phyloP scores from a whole-genome alignment of 2,113 vertebrate species.

The Physeter macrocephalus region DNA sequence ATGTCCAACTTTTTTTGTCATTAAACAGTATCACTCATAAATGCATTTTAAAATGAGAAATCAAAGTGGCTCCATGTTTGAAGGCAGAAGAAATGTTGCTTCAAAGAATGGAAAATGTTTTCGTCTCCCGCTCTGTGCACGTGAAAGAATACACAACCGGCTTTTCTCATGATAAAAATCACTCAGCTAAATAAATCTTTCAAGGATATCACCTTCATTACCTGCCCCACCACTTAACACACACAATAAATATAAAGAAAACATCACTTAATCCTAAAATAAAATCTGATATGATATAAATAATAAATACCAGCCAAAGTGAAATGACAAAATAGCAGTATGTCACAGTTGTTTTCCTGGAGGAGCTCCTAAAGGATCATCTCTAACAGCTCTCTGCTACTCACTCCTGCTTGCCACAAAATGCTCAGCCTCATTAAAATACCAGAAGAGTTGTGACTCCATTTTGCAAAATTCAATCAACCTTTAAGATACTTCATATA shows the following conservation, averaged over 20 bases:
- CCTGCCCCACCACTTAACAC: background rate
- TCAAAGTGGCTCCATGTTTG: background rate
- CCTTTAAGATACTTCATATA: background rate
- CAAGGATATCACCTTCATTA: background rate
- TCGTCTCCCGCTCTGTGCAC: background rate
- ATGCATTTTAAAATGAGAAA: background rate
- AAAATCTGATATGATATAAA: background rate
- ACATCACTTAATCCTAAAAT: background rate
- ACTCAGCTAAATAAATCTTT: background rate
- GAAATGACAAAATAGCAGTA: background rate
- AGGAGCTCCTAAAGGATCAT: background rate
- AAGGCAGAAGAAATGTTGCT: background rate
- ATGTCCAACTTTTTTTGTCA: background rate
- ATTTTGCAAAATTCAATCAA: conserved; percentile 22
- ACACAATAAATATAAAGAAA: background rate
- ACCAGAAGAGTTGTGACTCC: background rate
- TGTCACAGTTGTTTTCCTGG: background rate
- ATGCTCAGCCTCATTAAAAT: background rate
- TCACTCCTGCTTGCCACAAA: background rate
- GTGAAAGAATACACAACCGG: background rate
- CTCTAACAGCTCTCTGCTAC: background rate
- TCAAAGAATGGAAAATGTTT: background rate
- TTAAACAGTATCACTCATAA: background rate
- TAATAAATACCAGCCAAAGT: background rate
- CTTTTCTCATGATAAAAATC: background rate